Conservation (phyloP, 2,888 invertebrate species). For the Petrolisthes cinctipes region DNA sequence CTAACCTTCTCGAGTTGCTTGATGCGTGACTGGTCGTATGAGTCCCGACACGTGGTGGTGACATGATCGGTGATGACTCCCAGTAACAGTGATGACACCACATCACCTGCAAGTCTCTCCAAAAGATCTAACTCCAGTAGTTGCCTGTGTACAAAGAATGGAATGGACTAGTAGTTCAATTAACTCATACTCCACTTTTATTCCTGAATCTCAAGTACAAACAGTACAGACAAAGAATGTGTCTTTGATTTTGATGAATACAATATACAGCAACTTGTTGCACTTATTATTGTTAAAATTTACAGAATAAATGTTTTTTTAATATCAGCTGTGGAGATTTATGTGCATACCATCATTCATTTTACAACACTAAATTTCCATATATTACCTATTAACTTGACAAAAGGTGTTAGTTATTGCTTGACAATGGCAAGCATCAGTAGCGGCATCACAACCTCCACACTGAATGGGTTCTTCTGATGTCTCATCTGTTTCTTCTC, state of each 20-base stretch:
- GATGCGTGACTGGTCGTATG: constrained; percentile 87
- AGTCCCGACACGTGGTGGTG: constrained; percentile 85
- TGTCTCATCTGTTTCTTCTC: constrained; percentile 71
- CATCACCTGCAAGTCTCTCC: constrained; percentile 86
- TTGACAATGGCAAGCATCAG: constrained; percentile 76
- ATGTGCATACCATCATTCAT: no score
- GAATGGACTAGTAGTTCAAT: constrained; percentile 57
- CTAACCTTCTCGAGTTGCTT: constrained; percentile 77
- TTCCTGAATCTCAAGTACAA: constrained; percentile 9
- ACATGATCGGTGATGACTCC: constrained; percentile 86
- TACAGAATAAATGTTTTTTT: no score
- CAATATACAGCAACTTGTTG: no score
- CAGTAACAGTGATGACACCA: constrained; percentile 86
- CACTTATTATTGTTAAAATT: no score
- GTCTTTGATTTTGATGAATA: background rate
- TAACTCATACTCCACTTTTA: background rate
- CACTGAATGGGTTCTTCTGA: constrained; percentile 77
- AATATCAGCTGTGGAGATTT: no score
- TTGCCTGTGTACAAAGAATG: constrained; percentile 70
- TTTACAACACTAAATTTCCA: background rate
- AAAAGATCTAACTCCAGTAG: constrained; percentile 83
- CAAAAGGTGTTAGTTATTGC: constrained; percentile 80
- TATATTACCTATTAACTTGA: constrained; percentile 79
- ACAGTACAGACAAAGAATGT: constrained; percentile 24
- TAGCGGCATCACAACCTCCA: constrained; percentile 79